Evolutionary conservation across 37 sponge, comb jelly and placozoan species (phyloP), one percentile per base, ranked within the genome.

Genomic region (Cliona cf. orientalis): DNA sequence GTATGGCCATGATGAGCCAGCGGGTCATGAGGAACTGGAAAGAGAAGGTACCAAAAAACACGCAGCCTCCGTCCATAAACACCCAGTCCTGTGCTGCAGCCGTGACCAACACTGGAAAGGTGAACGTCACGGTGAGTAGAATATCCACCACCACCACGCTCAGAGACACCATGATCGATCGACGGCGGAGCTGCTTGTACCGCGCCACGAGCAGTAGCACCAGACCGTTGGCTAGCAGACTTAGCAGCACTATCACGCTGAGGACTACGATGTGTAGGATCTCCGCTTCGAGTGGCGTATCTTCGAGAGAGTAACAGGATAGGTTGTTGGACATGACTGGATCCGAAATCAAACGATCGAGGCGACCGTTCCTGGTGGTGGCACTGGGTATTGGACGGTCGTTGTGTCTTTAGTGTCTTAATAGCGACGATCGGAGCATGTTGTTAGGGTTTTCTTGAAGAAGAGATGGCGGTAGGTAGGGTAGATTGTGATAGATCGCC

Each of bases 1-100:
- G 32, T 22, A 84, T 46, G 22, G 60, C 68, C 68, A 84, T 63
- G 5, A 65, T 9, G 4, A 84, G 19, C 84, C 84, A 84, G 22
- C 72, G 49, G 33, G 68, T 67, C 28, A 62, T 57, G 26, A 84
- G 23, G n/a, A 74, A 74, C 23, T 74, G 2, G 21, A 66, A 46
- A 29, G 46, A 64, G 12, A 84, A 65, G 22, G 75, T 33, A 5
- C 84, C 84, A 36, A 74, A 74, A 11, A 53, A 57, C 23, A 19
- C 37, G 58, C 84, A 84, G 49, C 75, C 75, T 0, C 0, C 33
- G 0, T 46, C 35, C 0, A 42, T 43, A 34, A 84, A 84, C 40
- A 29, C 17, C 84, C 84, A 84, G 0, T 35, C 32, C 46, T 40
- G 11, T 29, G 46, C 35, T 3, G 41, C 17, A 5, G 74, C 42